phyloP scores from a whole-genome alignment of 1,140 invertebrate genomes.

The Sitodiplosis mosellana region DNA sequence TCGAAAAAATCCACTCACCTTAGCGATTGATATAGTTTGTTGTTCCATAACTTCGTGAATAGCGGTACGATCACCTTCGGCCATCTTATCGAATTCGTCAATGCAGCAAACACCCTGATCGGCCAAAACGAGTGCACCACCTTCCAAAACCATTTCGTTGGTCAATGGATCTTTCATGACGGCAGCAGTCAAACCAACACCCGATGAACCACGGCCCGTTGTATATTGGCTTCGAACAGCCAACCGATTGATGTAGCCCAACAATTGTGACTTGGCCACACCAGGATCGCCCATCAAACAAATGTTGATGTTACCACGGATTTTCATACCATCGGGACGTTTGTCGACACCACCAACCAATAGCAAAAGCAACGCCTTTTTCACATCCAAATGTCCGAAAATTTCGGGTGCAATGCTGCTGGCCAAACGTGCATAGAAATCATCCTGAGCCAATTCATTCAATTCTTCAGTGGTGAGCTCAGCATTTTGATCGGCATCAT shows the following conservation, averaged over 20 bases:
- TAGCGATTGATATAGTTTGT: conserved; percentile 98
- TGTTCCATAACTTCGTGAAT: conserved; percentile 99
- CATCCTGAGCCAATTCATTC: conserved; percentile 52
- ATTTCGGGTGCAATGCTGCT: conserved; percentile 95
- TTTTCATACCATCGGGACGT: conserved; percentile 66
- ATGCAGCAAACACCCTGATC: conserved; percentile 98
- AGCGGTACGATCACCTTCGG: conserved; percentile 84
- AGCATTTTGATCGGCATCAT: conserved; percentile 52
- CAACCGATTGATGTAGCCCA: conserved; percentile 87
- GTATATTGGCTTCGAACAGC: conserved; percentile 90
- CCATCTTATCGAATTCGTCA: conserved; percentile 99
- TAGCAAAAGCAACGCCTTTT: conserved; percentile 86
- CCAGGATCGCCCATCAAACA: conserved; percentile 99
- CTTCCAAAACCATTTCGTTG: conserved; percentile 93
- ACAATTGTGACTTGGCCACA: conserved; percentile 94
- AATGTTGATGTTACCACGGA: conserved; percentile 90
- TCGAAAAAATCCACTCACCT: conserved; percentile 33
- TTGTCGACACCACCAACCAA: conserved; percentile 93
- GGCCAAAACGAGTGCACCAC: conserved; percentile 92
- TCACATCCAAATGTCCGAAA: conserved; percentile 95
- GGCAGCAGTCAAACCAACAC: conserved; percentile 94
- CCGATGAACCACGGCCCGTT: conserved; percentile 90
- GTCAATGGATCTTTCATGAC: conserved; percentile 96
- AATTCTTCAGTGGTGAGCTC: conserved; percentile 70
- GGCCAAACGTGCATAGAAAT: conserved; percentile 87